Conservation (phyloP, 2,888 invertebrate species). For the Agriopis marginaria region DNA sequence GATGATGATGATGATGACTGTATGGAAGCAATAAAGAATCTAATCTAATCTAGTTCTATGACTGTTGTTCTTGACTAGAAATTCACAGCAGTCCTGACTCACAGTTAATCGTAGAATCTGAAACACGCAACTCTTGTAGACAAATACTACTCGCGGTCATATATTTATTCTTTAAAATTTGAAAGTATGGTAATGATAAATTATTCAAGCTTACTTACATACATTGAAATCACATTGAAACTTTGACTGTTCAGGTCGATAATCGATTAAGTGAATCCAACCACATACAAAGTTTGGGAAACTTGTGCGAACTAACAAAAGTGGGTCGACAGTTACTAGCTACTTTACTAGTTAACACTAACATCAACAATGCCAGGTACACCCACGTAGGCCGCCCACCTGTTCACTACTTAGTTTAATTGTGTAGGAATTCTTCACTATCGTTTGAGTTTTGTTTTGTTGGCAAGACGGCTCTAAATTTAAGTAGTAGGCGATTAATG, state of each 20-base stretch:
- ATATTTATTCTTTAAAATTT: too few relatives aligned
- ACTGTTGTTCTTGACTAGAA: too few relatives aligned
- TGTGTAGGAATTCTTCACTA: not conserved
- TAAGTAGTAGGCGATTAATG: not conserved
- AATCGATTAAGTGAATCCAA: conserved; percentile 9
- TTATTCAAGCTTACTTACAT: too few relatives aligned
- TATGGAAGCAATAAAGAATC: too few relatives aligned
- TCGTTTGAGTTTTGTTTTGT: conserved; percentile 4
- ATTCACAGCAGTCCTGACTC: too few relatives aligned
- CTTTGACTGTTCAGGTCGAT: not conserved
- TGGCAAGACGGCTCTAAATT: not conserved
- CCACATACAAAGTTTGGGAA: not conserved
- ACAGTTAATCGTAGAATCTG: too few relatives aligned
- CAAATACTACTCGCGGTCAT: too few relatives aligned
- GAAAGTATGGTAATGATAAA: too few relatives aligned
- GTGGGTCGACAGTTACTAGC: not conserved
- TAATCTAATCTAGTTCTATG: too few relatives aligned
- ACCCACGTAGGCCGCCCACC: not conserved
- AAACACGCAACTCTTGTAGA: too few relatives aligned
- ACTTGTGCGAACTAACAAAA: conserved; percentile 5
- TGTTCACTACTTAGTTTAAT: not conserved
- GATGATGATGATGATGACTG: too few relatives aligned
- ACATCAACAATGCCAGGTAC: conserved; percentile 1
- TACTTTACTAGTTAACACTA: not conserved
- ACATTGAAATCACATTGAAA: too few relatives aligned